Percentiles rank a stretch among this genome's conserved stretches.
phyloP scores from a whole-genome alignment of 1,140 invertebrate genomes.

The Gryon sp. region DNA sequence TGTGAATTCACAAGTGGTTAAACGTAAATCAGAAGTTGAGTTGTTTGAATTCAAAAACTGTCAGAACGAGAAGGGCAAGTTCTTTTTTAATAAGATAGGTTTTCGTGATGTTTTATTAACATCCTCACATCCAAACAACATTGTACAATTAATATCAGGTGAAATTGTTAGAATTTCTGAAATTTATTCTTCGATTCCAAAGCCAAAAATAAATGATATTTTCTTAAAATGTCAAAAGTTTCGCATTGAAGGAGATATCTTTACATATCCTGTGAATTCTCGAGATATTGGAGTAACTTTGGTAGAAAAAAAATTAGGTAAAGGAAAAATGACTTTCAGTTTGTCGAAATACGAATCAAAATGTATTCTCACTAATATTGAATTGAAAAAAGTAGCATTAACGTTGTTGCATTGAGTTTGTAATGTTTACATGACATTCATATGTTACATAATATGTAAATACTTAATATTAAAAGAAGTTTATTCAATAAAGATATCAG shows the following conservation, averaged over 20 bases:
- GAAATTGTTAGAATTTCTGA: conserved; percentile 31
- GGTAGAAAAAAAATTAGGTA: conserved; percentile 8
- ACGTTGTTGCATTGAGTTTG: conserved; percentile 11
- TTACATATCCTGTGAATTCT: conserved; percentile 24
- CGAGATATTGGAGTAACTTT: conserved; percentile 1
- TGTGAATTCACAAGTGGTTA: neutral
- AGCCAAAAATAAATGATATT: neutral
- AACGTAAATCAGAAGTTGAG: conserved; percentile 19
- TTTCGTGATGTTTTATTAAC: conserved; percentile 12
- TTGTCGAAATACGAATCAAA: neutral
- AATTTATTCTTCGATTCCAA: conserved; percentile 15
- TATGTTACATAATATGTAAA: too few relatives aligned
- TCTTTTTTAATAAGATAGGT: conserved; percentile 5
- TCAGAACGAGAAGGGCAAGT: neutral
- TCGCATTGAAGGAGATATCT: neutral
- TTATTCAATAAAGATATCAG: too few relatives aligned
- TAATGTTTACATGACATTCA: too few relatives aligned
- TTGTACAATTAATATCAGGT: conserved; percentile 9
- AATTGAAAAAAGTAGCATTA: conserved; percentile 10
- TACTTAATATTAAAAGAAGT: too few relatives aligned
- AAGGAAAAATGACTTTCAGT: neutral
- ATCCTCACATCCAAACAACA: conserved; percentile 30
- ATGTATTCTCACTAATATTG: conserved; percentile 15
- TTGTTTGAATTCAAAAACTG: conserved; percentile 4
- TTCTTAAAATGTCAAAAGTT: conserved; percentile 4